phyloP scores from a whole-genome alignment of 1,140 invertebrate genomes.

The Subanguina moxae region DNA sequence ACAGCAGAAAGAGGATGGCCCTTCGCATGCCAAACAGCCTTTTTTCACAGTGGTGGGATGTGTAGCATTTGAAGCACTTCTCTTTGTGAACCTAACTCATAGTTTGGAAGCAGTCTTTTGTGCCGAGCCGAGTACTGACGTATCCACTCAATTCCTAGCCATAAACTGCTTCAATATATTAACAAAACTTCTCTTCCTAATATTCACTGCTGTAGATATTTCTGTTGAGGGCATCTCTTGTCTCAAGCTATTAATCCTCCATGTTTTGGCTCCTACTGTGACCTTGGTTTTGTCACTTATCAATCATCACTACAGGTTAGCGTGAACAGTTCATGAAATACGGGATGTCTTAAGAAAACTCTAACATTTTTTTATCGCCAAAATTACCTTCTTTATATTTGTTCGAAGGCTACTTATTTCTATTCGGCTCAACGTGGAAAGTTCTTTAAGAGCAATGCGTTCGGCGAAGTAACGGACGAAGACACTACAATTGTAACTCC shows the following conservation, averaged over 20 bases:
- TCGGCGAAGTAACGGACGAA: too few species aligned
- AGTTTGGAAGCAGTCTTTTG: conserved; percentile 18
- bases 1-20: too few species aligned
- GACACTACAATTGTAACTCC: too few species aligned
- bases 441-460: too few species aligned
- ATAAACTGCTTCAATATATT: background rate
- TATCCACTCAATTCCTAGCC: background rate
- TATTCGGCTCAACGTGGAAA: too few species aligned
- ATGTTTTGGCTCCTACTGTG: conserved; percentile 1
- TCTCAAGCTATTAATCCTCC: conserved; percentile 2
- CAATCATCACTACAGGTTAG: conserved; percentile 7
- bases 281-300: background rate
- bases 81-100: conserved; percentile 36
- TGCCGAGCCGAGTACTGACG: background rate
- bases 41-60: conserved; percentile 11
- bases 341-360: background rate
- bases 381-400: too few species aligned
- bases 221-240: background rate
- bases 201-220: conserved; percentile 4
- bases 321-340: background rate
- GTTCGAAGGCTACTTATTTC: too few species aligned
- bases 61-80: conserved; percentile 19
- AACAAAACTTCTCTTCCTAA: background rate
- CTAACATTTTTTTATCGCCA: too few species aligned
- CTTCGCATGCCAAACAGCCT: background rate